phyloP scores from a whole-genome alignment of 2,113 vertebrate genomes.

The Lasiurus cinereus region DNA sequence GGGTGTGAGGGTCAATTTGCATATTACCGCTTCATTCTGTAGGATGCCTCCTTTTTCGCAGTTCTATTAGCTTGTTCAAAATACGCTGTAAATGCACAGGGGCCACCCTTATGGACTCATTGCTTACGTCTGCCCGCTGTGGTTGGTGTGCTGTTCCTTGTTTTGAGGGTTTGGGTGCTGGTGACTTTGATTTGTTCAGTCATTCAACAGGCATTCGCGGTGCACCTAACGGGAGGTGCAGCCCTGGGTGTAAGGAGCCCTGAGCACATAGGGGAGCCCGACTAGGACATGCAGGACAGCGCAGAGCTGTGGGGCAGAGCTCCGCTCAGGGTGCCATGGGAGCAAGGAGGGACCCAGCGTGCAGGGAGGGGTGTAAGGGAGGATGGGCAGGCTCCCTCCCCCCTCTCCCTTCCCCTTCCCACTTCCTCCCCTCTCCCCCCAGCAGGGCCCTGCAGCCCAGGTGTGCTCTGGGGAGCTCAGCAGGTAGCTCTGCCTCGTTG shows the following conservation, averaged over 20 bases:
- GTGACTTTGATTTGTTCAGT: background rate
- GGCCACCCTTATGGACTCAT: background rate
- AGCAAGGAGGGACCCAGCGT: background rate
- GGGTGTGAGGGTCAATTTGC: too few relatives aligned
- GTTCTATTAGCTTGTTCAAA: slow-evolving; percentile 48
- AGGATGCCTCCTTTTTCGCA: background rate
- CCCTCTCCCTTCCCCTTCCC: too few relatives aligned
- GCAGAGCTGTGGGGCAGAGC: background rate
- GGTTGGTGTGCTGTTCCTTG: slow-evolving; percentile 13
- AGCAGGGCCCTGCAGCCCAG: background rate
- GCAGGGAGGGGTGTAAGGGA: too few relatives aligned
- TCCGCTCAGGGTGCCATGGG: background rate
- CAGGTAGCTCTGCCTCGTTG: background rate
- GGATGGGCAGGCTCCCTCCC: background rate
- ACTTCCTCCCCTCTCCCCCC: too few relatives aligned
- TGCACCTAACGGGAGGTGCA: background rate
- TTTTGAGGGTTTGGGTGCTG: background rate
- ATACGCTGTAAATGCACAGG: background rate
- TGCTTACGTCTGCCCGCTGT: background rate
- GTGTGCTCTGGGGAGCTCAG: background rate
- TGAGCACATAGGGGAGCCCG: background rate
- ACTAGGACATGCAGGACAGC: fast-evolving
- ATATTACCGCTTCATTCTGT: too few relatives aligned
- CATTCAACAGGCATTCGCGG: background rate
- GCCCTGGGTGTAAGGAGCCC: background rate